Evolutionary conservation across 1,140 invertebrate species (phyloP), one percentile per base, ranked within the genome.

Genomic region (Bombus impatiens): DNA sequence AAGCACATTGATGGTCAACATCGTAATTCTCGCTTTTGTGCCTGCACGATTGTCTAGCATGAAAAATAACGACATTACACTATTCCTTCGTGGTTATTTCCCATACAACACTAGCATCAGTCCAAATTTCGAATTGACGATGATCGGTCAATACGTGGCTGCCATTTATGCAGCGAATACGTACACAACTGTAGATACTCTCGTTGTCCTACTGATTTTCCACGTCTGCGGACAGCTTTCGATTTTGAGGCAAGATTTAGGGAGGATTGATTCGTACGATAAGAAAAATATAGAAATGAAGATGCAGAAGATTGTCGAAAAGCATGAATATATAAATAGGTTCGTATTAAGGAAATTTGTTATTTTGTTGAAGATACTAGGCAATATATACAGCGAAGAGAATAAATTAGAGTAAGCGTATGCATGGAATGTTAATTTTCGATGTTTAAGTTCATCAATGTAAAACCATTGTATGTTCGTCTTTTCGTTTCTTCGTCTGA

Each of bases 61-160:
- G 0, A 79, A 62, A 25, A n/a, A 78, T 6, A 78, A 3, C 57
- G 87, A 44, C 0, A 85, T 28, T 5, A 47, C 44, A 1, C 25
- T 92, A 1, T 35, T 86, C 5, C 79, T 91, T 1, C 74, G 53
- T 2, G 81, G 74, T 2, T 78, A 87, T 22, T 91, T 89, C 70
- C 95, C 95, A 0, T 96, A 95, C 84, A 91, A 96, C 80, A 91
- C 88, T 0, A 90, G 90, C 44, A 89, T 89, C 53, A 95, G 93
- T 2, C 95, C 95, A n/a, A 92, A 91, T 1, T 96, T 94, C 83
- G 94, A 96, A 84, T 59, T 96, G n/a, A 96, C 95, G 0, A 94
- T 95, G 72, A 6, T 91, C 0, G 94, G 93, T 28, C 96, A 96
- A 89, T 88, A 95, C 2, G 22, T 92, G 0, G 93, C 93, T 0